Base-by-base conservation (phyloP, 2,113 vertebrate genomes). In the Sitta europaea region DNA sequence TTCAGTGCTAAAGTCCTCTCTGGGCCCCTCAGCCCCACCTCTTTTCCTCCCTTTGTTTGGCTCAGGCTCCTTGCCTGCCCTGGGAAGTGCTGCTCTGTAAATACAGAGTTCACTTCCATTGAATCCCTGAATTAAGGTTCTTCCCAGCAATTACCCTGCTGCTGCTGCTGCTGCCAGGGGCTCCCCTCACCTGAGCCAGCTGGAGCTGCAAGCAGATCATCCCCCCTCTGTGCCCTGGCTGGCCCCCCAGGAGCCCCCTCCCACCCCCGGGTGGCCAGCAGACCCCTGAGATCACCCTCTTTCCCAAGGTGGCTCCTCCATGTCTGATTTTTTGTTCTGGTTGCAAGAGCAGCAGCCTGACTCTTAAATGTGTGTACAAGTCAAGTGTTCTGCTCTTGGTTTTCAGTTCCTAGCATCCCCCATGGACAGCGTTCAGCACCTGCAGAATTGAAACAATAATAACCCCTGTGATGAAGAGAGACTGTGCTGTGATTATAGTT, bases 141-240 rank as follows among this genome's bases (percentile, higher is more conserved):
- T 36, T 43, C 21, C 35, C 12, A 8, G 53, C 24, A 59, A 2
- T 63, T 16, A 0, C 50, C 61, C 16, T 28, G 61, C 38, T 45
- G 51, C 16, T 28, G 61, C 38, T 45, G 51, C 42, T 63, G 17
- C 47, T 84, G 74, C 13, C 76, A 12, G 59, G 5, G 72, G 12
- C 36, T 6, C 23, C 28, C 36, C 45, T n/a, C n/a, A n/a, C n/a
- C 43, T 8, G 38, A 35, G 43, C 23, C 70, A 25, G 51, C 12
- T 48, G 24, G 8, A 24, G 24, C 45, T 13, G 0, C 1, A 3
- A 3, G 17, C 31, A 36, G 13, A 36, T 10, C n/a, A 3, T 2
- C 53, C 12, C 75, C 58, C 61, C 40, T 5, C 42, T 33, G 48
- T 4, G 3, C 36, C 47, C 61, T 74, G 22, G 3, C 1, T 31